Evolutionary conservation across 2,888 invertebrate genomes (phyloP), one percentile per base, ranked within the genome.

Genomic region (Tetranychus truncatus): DNA sequence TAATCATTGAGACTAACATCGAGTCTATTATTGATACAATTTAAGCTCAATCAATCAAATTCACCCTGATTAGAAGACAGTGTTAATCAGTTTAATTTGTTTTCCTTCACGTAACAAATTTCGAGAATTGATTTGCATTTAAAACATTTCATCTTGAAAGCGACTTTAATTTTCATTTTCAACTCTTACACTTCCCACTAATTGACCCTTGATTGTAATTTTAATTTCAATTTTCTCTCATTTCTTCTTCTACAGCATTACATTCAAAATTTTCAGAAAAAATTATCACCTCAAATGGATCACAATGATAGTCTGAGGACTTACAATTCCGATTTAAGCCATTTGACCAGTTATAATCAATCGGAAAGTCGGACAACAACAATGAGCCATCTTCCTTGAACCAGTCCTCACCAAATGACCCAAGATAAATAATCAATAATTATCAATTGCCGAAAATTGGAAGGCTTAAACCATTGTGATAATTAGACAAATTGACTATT

Each of bases 181-280:
- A 34, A 34, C 34, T 34, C 34, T 55, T 15, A 55, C 5, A 55
- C 9, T 55, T 55, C 9, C 55, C 9, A 55, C 15, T 55, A 55
- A 55, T 55, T 55, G 15, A 55, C 55, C 55, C 15, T 55, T 55
- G 7, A 9, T 34, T 34, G 34, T 34, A 34, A 34, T 34, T 34
- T 34, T 34, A 34, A 34, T 34, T 34, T 5, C 34, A 34, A 34
- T 34, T 34, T 67, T 76, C 66, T 73, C 24, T n/a, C n/a, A n/a
- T 71, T 75, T 77, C 20, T 46, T 76, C 66, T 74, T 75, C 82
- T 83, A 24, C 84, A 90, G 89, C 89, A 89, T 80, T 90, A 89
- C 83, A 89, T 91, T 71, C 89, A 90, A 82, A 89, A 89, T 66
- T 83, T 90, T 77, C 89, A 89, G 82, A 88, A 88, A 83, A 89